Evolutionary conservation across 2,888 invertebrate genomes (phyloP).

Genomic region (Polydrusus cervinus): DNA sequence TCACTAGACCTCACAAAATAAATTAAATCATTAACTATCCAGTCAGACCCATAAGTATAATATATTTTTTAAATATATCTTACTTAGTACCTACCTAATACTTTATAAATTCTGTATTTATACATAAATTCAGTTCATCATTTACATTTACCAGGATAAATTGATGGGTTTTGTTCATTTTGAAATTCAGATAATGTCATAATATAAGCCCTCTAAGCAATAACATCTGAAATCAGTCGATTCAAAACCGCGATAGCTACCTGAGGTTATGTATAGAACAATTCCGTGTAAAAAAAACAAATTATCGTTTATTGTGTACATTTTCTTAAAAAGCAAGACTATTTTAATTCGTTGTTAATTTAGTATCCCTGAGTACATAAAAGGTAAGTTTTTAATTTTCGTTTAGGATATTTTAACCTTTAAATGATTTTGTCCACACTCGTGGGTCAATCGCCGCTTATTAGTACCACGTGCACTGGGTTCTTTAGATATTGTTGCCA

Average conservation of each 20-base stretch:
- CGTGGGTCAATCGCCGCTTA: conserved; percentile 18
- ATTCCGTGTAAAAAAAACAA: background rate
- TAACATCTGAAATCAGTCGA: background rate
- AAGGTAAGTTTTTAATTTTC: background rate
- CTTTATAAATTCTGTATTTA: background rate
- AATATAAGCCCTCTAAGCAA: conserved; percentile 4
- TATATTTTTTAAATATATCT: too few relatives aligned
- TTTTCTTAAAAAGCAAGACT: background rate
- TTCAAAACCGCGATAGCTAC: background rate
- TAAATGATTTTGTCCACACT: background rate
- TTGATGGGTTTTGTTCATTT: background rate
- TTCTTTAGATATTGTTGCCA: conserved; percentile 7
- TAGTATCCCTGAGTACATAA: background rate
- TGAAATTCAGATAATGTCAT: conserved; percentile 15
- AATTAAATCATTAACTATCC: too few relatives aligned
- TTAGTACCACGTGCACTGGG: conserved; percentile 3
- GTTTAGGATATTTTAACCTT: background rate
- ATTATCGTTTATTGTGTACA: conserved; percentile 3
- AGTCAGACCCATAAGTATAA: too few relatives aligned
- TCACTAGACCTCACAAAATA: too few relatives aligned
- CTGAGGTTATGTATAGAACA: background rate
- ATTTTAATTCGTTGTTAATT: background rate
- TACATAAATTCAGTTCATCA: background rate
- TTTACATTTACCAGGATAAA: background rate
- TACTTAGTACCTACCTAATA: background rate